Base-by-base conservation (phyloP, 2,888 invertebrate species). In the Kuschelorhynchus macadamiae region DNA sequence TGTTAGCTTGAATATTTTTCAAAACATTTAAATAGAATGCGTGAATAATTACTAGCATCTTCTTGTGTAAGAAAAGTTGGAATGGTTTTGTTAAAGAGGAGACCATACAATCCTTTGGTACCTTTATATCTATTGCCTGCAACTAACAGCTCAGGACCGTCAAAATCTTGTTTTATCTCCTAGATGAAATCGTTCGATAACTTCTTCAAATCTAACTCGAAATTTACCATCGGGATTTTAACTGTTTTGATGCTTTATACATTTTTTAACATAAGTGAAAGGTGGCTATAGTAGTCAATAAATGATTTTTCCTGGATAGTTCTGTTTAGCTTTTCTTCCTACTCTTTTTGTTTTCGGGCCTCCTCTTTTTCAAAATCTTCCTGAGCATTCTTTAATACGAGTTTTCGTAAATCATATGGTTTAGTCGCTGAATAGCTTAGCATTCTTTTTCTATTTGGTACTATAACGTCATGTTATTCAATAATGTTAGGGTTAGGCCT, bases 11-110 rank as follows among this genome's bases (percentile, higher is more conserved):
- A 36, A n/a, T 36, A n/a, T 36, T 36, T 36, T 36, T 36, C 4
- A 36, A 8, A 7, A 11, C 36, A 36, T 36, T 9, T 46, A 21
- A 46, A 46, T 3, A 46, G n/a, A 21, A 46, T 46, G 17, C 17
- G 14, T 46, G 21, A 11, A 46, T 46, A 46, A 11, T 46, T 46
- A n/a, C 21, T 9, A n/a, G 21, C 46, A 46, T 46, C 46, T 9
- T 46, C 42, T 17, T 42, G 14, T 42, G 42, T 8, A 17, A 17
- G 17, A 17, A 17, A 4, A 1, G 42, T 42, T 14, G 42, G 42
- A 1, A 42, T 11, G 16, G 14, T 42, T 9, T 42, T 16, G 17
- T 17, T 42, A 42, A 42, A 42, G 17, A 42, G 42, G 4, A 17
- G 17, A 42, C 42, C 17, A 8, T 17, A 16, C 3, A 42, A 18